A percentile compares a stretch with the other conserved stretches of the same genome.
phyloP scores from a whole-genome alignment of 2,888 invertebrate species.

The Eupithecia inturbata region DNA sequence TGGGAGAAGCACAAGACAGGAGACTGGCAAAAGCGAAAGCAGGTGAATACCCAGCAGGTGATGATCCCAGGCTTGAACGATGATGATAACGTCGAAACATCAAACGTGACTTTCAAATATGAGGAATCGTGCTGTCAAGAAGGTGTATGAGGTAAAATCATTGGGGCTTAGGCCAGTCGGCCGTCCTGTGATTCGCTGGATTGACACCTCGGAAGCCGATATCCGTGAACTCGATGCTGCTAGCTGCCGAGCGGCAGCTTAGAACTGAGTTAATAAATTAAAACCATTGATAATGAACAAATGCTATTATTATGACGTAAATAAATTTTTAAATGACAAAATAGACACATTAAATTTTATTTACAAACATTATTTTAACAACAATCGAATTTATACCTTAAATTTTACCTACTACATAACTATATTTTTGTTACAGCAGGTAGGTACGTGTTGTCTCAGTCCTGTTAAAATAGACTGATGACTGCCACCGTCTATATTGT shows the following conservation, averaged over 20 bases:
- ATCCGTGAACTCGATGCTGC: not conserved
- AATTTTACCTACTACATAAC: too few species aligned
- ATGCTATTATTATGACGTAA: too few species aligned
- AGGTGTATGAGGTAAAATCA: not conserved
- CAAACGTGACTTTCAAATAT: not conserved
- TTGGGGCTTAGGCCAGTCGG: not conserved
- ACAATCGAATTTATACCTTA: too few species aligned
- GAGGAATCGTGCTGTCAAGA: not conserved
- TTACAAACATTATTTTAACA: too few species aligned
- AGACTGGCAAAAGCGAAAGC: not conserved
- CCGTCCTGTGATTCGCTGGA: not conserved
- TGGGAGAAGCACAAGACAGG: not conserved
- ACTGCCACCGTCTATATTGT: too few species aligned
- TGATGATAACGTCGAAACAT: not conserved
- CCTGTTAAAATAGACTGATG: too few species aligned
- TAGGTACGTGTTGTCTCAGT: too few species aligned
- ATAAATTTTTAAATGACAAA: too few species aligned
- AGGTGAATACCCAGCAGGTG: not conserved
- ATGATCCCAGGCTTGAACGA: not conserved
- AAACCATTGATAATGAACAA: too few species aligned
- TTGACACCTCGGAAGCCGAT: not conserved
- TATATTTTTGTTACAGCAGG: too few species aligned
- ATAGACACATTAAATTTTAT: too few species aligned
- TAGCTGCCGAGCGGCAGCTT: not conserved
- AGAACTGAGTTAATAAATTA: too few species aligned